phyloP scores from a whole-genome alignment of 2,797 vertebrate species.

The Enteromius radiatus region DNA sequence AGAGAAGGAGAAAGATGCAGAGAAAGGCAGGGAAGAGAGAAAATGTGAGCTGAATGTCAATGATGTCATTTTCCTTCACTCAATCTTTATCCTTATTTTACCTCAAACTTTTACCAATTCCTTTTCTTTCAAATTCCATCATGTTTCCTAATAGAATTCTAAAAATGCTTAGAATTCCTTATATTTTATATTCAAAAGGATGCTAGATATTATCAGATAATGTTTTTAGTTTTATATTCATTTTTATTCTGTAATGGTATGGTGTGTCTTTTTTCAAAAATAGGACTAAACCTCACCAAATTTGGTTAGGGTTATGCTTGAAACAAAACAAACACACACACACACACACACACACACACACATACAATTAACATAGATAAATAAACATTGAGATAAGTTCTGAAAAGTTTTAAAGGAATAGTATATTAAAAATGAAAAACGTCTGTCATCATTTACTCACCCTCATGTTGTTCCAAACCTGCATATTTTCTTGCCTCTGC shows the following conservation, averaged over 20 bases:
- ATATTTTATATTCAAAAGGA: neutral
- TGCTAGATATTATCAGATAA: neutral
- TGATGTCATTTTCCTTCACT: slow-evolving; percentile 4
- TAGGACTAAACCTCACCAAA: neutral
- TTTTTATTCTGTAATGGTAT: neutral
- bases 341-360: neutral
- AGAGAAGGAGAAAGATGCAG: slow-evolving; percentile 2
- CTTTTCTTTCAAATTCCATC: neutral
- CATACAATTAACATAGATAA: neutral
- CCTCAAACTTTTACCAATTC: neutral
- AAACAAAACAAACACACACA: neutral
- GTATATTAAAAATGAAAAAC: neutral
- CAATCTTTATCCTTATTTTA: slow-evolving; percentile 13
- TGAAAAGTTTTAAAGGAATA: neutral
- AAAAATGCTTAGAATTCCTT: neutral
- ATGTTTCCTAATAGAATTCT: neutral
- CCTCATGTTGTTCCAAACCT: neutral
- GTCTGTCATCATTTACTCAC: neutral
- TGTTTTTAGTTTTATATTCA: neutral
- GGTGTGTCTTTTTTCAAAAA: neutral
- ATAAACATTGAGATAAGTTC: neutral
- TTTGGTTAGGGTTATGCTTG: neutral
- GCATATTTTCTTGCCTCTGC: neutral
- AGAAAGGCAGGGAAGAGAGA: slow-evolving; percentile 18
- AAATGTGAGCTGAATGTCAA: slow-evolving; percentile 34